Percentiles rank a stretch among this genome's conserved stretches.
These are phyloP conservation scores for Caenorhabditis brenneri DNA, from an alignment of 1,140 invertebrate species.

Conservation along the genomic window DNA sequence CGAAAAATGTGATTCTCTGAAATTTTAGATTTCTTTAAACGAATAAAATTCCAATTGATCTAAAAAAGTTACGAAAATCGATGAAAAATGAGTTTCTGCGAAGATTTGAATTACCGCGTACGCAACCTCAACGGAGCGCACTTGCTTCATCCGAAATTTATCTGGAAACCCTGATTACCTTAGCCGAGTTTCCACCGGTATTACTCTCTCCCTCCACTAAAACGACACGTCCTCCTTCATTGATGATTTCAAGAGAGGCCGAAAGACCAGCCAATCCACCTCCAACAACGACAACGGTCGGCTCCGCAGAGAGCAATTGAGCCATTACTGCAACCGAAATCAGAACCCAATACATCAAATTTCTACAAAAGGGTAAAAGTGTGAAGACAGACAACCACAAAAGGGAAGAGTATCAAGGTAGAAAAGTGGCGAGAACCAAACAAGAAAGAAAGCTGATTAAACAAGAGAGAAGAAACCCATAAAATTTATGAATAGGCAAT, in stretches of 20 bases:
- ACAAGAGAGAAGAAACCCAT: not conserved
- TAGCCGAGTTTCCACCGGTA: conserved; percentile 71
- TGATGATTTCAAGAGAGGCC: conserved; percentile 68
- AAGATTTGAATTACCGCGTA: not conserved
- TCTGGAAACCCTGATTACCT: conserved; percentile 62
- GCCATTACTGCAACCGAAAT: conserved; percentile 22
- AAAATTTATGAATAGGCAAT: not conserved
- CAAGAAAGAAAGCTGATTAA: not conserved
- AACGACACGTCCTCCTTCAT: conserved; percentile 63
- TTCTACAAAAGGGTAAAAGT: no score
- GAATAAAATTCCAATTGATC: no score
- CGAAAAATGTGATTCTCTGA: no score
- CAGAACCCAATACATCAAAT: conserved; percentile 4
- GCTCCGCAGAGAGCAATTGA: conserved; percentile 47
- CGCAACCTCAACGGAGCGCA: no score
- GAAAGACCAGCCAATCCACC: conserved; percentile 69
- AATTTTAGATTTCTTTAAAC: not conserved
- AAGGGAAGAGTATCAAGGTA: not conserved
- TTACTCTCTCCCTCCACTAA: conserved; percentile 69
- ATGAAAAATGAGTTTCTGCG: not conserved
- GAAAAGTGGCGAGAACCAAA: not conserved
- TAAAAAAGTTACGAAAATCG: no score
- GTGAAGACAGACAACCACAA: not conserved
- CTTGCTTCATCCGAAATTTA: no score
- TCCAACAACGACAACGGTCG: conserved; percentile 69